These are phyloP conservation scores for Selene dorsalis DNA, from an alignment of 2,797 vertebrate genomes.

Conservation along the genomic window DNA sequence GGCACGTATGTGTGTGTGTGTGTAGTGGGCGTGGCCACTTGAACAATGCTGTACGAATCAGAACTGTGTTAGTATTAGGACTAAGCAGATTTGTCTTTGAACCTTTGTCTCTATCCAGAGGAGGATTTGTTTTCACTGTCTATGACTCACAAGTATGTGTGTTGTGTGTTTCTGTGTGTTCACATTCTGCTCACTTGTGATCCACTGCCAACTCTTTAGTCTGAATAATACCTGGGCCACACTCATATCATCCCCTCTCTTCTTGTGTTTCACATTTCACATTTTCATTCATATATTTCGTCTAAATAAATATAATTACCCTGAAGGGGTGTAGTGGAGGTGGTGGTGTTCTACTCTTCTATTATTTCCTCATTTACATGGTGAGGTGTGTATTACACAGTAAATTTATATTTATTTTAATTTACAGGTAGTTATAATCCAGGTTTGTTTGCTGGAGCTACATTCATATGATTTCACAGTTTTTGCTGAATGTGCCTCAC, in stretches of 20 bases:
- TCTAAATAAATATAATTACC: no score
- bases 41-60: conserved; percentile 19
- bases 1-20: background rate
- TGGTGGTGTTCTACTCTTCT: no score
- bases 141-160: background rate
- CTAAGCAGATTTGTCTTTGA: conserved; percentile 47
- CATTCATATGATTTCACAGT: no score
- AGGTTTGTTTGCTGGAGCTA: no score
- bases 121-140: conserved; percentile 25
- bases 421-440: no score
- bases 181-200: background rate
- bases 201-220: background rate
- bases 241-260: no score
- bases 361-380: no score
- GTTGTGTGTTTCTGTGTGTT: background rate
- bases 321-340: no score
- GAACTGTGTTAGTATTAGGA: conserved; percentile 24
- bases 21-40: background rate
- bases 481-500: no score
- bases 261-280: no score
- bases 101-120: conserved; percentile 28
- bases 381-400: no score
- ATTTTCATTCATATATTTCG: background rate
- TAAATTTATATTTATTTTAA: no score
- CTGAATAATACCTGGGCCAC: background rate